These are phyloP conservation scores for Lissocephala sabroskyi DNA, from an alignment of 2,888 invertebrate species.

Conservation along the genomic window DNA sequence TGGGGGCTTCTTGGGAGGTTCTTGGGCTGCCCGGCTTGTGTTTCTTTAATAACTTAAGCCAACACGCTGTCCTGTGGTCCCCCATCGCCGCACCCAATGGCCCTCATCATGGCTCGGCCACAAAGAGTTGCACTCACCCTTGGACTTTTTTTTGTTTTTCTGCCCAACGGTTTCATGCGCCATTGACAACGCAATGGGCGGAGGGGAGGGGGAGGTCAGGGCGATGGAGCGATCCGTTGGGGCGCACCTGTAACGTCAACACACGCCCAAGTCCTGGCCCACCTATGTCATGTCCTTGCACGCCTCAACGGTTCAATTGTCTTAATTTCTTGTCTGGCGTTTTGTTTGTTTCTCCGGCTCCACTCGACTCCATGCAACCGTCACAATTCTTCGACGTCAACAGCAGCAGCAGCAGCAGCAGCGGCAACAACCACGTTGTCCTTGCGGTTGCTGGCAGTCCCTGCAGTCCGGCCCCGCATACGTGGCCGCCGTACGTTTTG, in stretches of 20 bases:
- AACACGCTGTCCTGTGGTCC: constrained; percentile 24
- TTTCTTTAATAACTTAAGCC: constrained; percentile 62
- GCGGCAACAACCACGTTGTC: constrained; percentile 22
- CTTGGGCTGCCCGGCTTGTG: no score
- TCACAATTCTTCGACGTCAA: constrained; percentile 34
- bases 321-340: constrained; percentile 66
- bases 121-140: neutral
- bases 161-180: constrained; percentile 47
- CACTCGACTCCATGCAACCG: constrained; percentile 23
- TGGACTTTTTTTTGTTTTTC: constrained; percentile 7
- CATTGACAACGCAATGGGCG: no score
- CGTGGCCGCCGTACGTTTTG: constrained; percentile 50
- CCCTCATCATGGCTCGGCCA: neutral
- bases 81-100: neutral
- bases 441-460: constrained; percentile 16
- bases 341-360: constrained; percentile 46
- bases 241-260: constrained; percentile 66
- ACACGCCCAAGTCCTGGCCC: constrained; percentile 31
- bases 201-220: no score
- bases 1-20: no score
- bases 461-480: neutral
- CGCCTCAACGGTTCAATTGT: constrained; percentile 67
- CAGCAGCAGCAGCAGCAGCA: neutral
- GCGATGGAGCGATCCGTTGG: neutral
- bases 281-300: constrained; percentile 40